Evolutionary conservation across 1,140 invertebrate species (phyloP).

Genomic region (Schlechtendalia chinensis): DNA sequence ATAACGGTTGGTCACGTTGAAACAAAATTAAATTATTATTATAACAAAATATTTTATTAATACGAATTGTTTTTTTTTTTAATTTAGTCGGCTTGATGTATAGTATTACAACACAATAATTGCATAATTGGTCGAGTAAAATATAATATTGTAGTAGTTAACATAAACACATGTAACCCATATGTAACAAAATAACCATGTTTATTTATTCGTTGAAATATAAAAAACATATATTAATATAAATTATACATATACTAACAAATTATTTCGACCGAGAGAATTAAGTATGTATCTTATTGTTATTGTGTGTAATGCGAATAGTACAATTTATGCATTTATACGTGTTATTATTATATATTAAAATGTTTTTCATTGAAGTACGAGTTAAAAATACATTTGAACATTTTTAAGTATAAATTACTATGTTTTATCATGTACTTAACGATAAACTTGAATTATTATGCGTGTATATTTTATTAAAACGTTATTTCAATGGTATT

Average conservation of each 20-base stretch:
- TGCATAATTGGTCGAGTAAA: constrained; percentile 8
- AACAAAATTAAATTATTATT: not conserved
- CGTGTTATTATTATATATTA: not conserved
- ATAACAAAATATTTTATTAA: not conserved
- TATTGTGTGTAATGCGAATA: not conserved
- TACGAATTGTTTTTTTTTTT: not conserved
- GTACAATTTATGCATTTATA: constrained; percentile 5
- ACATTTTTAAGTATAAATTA: no score
- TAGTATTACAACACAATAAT: not conserved
- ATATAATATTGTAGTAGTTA: constrained; percentile 22
- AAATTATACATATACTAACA: not conserved
- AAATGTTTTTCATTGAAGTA: no score
- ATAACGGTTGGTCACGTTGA: not conserved
- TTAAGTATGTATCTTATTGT: not conserved
- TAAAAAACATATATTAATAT: constrained; percentile 15
- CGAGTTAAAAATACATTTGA: no score
- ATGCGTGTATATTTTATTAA: no score
- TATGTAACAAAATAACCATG: constrained; percentile 28
- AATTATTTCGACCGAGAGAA: not conserved
- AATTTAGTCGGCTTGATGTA: not conserved
- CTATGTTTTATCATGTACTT: no score
- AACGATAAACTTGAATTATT: not conserved
- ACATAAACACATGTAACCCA: constrained; percentile 20
- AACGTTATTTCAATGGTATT: no score
- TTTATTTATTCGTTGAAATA: not conserved